Base-by-base conservation (phyloP, 1,140 invertebrate species). In the Heterodera schachtii region DNA sequence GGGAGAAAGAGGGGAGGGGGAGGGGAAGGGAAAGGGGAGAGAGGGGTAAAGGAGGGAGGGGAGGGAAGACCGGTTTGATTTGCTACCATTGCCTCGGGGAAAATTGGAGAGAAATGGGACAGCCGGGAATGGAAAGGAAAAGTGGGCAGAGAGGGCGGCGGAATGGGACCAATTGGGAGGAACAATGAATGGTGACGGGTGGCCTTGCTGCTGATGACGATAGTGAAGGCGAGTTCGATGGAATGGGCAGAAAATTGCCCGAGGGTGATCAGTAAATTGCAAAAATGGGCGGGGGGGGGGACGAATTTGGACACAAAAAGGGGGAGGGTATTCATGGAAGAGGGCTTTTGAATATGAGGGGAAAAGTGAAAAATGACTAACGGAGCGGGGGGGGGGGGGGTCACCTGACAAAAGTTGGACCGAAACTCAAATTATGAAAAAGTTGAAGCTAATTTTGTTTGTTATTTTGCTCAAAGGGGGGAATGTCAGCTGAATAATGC, bases 111-210 rank as follows among this genome's bases (percentile, higher is more conserved):
- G 57, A 60, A 60, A 60, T 60, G 57, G 57, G 57, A 60, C 57
- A 60, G 57, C 57, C 57, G 57, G 16, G 57, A 60, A 60, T 60
- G 57, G 57, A 60, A 60, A 4, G 13, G 57, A 60, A 7, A 16
- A 16, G 7, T 11, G 57, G 9, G 3, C 1, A 16, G 8, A 16
- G 57, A 16, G 57, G 57, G 69, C n/a, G n/a, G n/a, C n/a, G n/a
- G n/a, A 71, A 71, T 71, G 69, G 69, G 69, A 41, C 69, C 69
- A 71, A 60, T 60, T 46, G 69, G 69, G 44, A 43, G 69, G 69
- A 71, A 71, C 69, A 71, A 71, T 71, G 69, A 46, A n/a, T 60
- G 57, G 57, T 49, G 66, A 69, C n/a, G 66, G 31, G 31, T 46
- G 69, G 69, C 69, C 69, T 71, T 71, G 69, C 21, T 43, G 44